These are phyloP conservation scores for Gasteruption jaculator DNA, from an alignment of 2,888 invertebrate genomes.

Conservation along the genomic window DNA sequence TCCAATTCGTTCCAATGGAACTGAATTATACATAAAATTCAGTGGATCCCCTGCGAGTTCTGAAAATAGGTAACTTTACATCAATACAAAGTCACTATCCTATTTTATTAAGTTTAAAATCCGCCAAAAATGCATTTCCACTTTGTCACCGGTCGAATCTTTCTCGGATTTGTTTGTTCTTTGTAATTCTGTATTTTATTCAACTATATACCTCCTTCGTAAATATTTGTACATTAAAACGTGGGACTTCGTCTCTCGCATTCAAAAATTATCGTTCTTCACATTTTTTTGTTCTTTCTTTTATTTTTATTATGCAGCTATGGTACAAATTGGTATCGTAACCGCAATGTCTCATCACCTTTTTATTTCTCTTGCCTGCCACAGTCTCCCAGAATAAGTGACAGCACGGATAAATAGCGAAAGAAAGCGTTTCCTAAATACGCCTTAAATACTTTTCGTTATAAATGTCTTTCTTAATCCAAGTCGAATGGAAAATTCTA, in stretches of 20 bases:
- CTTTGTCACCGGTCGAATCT: neutral
- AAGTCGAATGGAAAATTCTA: neutral
- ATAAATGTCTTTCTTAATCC: neutral
- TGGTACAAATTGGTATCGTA: conserved; percentile 48
- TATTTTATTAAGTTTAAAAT: no score
- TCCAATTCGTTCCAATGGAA: no score
- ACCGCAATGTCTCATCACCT: conserved; percentile 46
- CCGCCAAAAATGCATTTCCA: conserved; percentile 1
- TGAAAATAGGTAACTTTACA: no score
- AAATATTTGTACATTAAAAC: conserved; percentile 49
- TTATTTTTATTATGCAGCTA: conserved; percentile 47
- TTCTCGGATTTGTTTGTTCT: conserved; percentile 8
- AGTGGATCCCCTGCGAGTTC: no score
- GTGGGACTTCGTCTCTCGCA: conserved; percentile 43
- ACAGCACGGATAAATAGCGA: conserved; percentile 25
- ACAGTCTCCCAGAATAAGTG: conserved; percentile 28
- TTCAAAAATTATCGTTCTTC: no score
- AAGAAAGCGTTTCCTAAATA: no score
- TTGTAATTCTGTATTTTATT: conserved; percentile 36
- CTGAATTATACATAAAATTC: no score
- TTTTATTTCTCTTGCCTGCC: conserved; percentile 25
- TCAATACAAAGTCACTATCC: no score
- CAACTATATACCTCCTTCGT: conserved; percentile 44
- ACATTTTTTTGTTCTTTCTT: conserved; percentile 40
- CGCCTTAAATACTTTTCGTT: no score